Percentiles rank a stretch among this genome's conserved stretches.
Conservation (phyloP, 1,140 invertebrate species). For the Heliconius nattereri region DNA sequence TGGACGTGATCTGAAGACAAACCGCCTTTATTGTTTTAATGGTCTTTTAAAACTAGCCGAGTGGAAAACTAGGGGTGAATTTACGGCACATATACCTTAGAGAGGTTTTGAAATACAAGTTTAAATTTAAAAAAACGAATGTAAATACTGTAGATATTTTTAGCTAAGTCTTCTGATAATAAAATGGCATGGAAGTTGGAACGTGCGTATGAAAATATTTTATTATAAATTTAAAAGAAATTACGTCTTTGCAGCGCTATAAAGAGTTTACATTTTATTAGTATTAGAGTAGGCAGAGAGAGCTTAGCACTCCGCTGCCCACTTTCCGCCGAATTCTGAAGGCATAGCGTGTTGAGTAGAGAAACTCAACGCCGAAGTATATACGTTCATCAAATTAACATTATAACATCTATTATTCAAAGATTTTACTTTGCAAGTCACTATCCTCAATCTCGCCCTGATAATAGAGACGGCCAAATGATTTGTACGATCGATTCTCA, state of each 20-base stretch:
- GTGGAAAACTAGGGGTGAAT: conserved; percentile 33
- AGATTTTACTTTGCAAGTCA: conserved; percentile 41
- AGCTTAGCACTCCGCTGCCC: no score
- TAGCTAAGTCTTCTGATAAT: no score
- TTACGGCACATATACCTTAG: conserved; percentile 26
- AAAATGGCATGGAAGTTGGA: no score
- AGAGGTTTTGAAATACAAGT: conserved; percentile 20
- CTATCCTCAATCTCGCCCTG: conserved; percentile 39
- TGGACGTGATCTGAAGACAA: conserved; percentile 43
- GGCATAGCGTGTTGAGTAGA: no score
- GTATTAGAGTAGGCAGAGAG: no score
- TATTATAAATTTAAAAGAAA: no score
- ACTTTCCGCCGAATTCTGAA: no score
- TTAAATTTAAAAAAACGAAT: neutral
- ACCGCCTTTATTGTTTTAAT: conserved; percentile 44
- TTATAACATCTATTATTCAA: neutral
- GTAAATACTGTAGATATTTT: neutral
- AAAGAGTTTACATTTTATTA: no score
- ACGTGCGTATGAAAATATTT: no score
- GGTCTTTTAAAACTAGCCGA: conserved; percentile 39
- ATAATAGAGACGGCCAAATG: conserved; percentile 78
- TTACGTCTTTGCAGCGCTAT: no score
- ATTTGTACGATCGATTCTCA: conserved; percentile 81
- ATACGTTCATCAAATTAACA: no score
- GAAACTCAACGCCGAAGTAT: no score